Evolutionary conservation across 1,140 invertebrate species (phyloP), one percentile per base, ranked within the genome.

Genomic region (Drosophila nikananu): DNA sequence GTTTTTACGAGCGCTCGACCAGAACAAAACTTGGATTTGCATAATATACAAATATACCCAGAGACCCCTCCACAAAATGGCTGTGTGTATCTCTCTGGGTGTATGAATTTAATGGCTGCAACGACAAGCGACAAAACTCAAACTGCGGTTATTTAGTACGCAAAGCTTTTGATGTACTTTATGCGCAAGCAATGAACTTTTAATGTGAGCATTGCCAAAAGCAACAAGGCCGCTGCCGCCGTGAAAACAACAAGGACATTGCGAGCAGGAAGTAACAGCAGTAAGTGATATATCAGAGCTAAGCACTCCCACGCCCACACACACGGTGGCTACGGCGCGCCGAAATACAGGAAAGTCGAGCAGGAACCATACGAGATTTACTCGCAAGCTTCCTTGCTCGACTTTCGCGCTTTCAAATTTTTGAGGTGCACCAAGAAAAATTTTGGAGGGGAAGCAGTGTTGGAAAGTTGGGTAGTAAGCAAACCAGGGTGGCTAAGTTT

Each of bases 101-200:
- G 63, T 70, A 66, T 55, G 81, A 89, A 74, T 81, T 87, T 87
- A 87, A 87, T 89, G 89, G 86, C 86, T 81, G 84, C 86, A 87
- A 80, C 79, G 83, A 86, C 83, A 86, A 87, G 80, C 80, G 80
- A 82, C 68, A 74, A 80, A 87, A 87, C 86, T 87, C 81, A 87
- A 87, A 86, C 83, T 87, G 80, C 71, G 83, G 83, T 86, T 87
- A 86, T 87, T 87, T 83, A 80, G 83, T 83, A 90, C 74, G 80
- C 83, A 79, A 68, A 83, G 81, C 81, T 78, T 89, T 89, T 89
- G 84, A 81, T 89, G 84, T 89, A 83, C 84, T 87, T 87, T 87
- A 87, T 87, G 84, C 81, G 81, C 84, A 87, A 87, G 84, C 84
- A 89, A 87, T 89, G 86, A 89, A 90, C 84, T 89, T 89, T 89